phyloP scores from a whole-genome alignment of 2,888 invertebrate species.

The Lithosia quadra region DNA sequence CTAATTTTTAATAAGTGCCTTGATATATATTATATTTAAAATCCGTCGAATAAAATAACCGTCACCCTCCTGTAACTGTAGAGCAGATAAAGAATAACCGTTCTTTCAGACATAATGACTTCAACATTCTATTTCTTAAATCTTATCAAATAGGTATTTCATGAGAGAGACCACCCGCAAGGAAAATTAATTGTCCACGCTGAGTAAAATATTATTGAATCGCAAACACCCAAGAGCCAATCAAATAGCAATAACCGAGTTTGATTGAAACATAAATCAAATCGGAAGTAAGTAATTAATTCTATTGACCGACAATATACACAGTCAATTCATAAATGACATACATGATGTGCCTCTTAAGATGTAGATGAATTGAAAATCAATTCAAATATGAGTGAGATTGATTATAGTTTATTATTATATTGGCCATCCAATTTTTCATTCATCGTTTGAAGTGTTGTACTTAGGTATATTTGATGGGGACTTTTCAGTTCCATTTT shows the following conservation, averaged over 20 bases:
- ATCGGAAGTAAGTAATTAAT: slow-evolving; percentile 5
- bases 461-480: background rate
- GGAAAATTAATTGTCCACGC: background rate
- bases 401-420: slow-evolving; percentile 11
- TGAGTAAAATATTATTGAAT: background rate
- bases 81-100: background rate
- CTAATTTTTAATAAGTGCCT: too few relatives aligned
- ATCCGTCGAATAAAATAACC: too few relatives aligned
- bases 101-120: background rate
- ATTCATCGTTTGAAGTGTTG: background rate
- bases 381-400: slow-evolving; percentile 5
- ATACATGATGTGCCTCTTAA: slow-evolving; percentile 4
- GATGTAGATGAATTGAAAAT: slow-evolving; percentile 11
- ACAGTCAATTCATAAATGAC: background rate
- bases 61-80: background rate
- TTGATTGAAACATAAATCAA: slow-evolving; percentile 17
- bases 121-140: background rate
- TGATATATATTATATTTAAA: too few relatives aligned
- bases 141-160: background rate
- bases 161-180: background rate
- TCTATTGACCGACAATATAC: slow-evolving; percentile 10
- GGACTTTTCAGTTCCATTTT: background rate
- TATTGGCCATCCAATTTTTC: background rate
- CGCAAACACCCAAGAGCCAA: slow-evolving; percentile 9
- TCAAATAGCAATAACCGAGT: slow-evolving; percentile 13